Base-by-base conservation (phyloP, 2,888 invertebrate species). In the Nomada lathburiana region DNA sequence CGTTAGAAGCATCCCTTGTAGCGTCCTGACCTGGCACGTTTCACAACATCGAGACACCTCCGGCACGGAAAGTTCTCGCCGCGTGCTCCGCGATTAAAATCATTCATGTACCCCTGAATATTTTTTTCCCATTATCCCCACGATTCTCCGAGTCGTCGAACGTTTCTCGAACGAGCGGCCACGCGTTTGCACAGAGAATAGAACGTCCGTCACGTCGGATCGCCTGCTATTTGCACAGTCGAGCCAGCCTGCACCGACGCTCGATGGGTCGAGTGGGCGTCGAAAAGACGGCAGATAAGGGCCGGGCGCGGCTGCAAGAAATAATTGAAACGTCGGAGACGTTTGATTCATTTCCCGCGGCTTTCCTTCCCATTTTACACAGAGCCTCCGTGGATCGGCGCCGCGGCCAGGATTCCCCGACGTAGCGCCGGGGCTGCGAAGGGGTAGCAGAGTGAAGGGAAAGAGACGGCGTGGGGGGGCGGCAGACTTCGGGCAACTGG, bases 261-360 rank as follows among this genome's bases (percentile, higher is more conserved):
- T 1, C 1, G 29, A 16, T 3, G 16, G 47, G 1, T 3, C 36
- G 72, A 52, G 47, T 20, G 73, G 67, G 73, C 78, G 75, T 81
- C 76, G 86, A 84, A 76, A 84, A 82, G 73, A 44, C 81, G 73
- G 65, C 36, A 77, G 76, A 82, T 70, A 73, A 74, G 68, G 63
- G 53, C 59, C 55, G 36, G 67, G 16, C 63, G 73, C 23, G 89
- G 88, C 89, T 86, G 90, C 87, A 88, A 90, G 91, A 92, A 93
- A 93, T 93, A 93, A 93, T 93, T 93, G 93, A 93, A 93, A 93
- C 88, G 92, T 93, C 93, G 89, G 87, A 55, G 82, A 86, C 86
- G 89, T 93, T 93, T 93, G 93, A 93, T 93, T 93, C 92, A 93
- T 93, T 93, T 92, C 92, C 88, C 89, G 89, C 79, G 88, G 91